Percentiles rank a stretch among this genome's conserved stretches.
Conservation (phyloP, 2,797 vertebrate species). For the Australoheros facetus region DNA sequence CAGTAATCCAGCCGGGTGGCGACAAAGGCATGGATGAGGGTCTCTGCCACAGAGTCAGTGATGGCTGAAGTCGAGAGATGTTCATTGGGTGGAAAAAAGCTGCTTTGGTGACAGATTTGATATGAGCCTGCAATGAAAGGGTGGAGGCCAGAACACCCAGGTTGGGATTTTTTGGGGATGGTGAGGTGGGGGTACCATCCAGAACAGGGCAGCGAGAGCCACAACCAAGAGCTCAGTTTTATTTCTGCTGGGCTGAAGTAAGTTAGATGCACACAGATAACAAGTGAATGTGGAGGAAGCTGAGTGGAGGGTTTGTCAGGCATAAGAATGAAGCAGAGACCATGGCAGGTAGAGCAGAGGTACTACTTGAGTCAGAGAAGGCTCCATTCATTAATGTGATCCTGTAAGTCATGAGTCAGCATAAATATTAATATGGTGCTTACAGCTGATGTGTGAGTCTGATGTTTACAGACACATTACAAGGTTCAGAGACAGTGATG, state of each 20-base stretch:
- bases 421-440: too few relatives aligned
- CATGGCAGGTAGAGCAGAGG: background rate
- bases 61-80: too few relatives aligned
- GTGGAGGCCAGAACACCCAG: rapidly evolving
- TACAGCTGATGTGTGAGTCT: too few relatives aligned
- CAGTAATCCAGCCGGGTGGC: background rate
- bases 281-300: too few relatives aligned
- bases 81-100: background rate
- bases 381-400: background rate
- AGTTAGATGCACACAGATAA: too few relatives aligned
- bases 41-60: too few relatives aligned
- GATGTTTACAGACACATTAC: too few relatives aligned
- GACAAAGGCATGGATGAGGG: background rate
- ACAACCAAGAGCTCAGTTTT: rapidly evolving
- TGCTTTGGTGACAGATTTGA: background rate
- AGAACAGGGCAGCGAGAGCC: too few relatives aligned
- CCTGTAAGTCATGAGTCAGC: too few relatives aligned
- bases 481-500: rapidly evolving
- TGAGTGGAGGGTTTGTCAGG: too few relatives aligned
- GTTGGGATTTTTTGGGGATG: background rate
- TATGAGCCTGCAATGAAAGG: background rate
- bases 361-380: background rate
- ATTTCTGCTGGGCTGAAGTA: too few relatives aligned
- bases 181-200: background rate
- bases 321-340: background rate